Evolutionary conservation across 2,797 vertebrate genomes (phyloP), one percentile per base, ranked within the genome.

Genomic region (Aratinga solstitialis): DNA sequence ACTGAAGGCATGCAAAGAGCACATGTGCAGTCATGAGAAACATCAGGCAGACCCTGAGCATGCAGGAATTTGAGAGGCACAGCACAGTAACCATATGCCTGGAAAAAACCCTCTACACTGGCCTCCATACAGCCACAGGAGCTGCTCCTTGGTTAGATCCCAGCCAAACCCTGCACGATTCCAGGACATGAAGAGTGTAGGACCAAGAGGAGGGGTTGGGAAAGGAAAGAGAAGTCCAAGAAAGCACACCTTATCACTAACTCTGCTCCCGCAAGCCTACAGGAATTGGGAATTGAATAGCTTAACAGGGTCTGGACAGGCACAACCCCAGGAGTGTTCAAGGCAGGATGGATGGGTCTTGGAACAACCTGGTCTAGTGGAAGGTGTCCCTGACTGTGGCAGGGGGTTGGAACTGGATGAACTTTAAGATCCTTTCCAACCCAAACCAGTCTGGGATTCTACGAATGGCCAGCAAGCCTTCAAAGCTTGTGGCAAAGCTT

Each of bases 11-110:
- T 0, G 6, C 58, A 84, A 27, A 36, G 16, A 78, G 40, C 11
- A 5, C 0, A 0, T 1, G 2, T 54, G 27, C 16, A 4, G 4
- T 50, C 1, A 4, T 24, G 40, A 78, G 66, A 84, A 92, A 88
- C 21, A 14, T 11, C 29, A 58, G 18, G 43, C 65, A n/a, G 38
- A 63, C 8, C 61, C 30, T 0, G 0, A 65, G 66, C 7, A 5
- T 0, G 2, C 53, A 79, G 78, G 43, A 67, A 43, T 47, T 32
- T 23, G 10, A 45, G 50, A 90, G 40, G 23, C 4, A 2, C 4
- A 75, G 45, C 7, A 5, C 0, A 69, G 48, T 34, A 85, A 85
- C 30, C 16, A 51, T 4, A 0, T 4, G 3, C 13, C 36, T 32
- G 43, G 51, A 27, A 8, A 48, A 22, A 3, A 29, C 11, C 20